Evolutionary conservation across 2,797 vertebrate species (phyloP), one percentile per base, ranked within the genome.

Genomic region (Eremophila alpestris): DNA sequence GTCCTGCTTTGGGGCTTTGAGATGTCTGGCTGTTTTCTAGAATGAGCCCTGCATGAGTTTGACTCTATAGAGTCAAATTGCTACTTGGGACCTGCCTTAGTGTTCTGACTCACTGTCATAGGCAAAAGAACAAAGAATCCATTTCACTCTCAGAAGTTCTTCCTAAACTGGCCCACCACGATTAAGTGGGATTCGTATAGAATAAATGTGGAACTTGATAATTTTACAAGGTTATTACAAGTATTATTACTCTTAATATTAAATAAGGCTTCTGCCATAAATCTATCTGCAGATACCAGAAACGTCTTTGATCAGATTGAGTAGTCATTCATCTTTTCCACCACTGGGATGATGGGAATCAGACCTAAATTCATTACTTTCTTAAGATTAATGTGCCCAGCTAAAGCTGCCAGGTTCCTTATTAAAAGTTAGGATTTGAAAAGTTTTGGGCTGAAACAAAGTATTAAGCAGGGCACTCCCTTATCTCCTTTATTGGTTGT

Each of bases 361-460:
- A 87, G 77, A 89, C 27, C 75, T 92, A 94, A 95, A 92, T 94
- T 85, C 78, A 86, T 95, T 94, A 83, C 62, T 94, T 95, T 55
- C 51, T 63, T 46, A 87, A 93, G 91, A 96, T 93, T 91, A 89
- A 96, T 62, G 54, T 84, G 79, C 26, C 49, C 55, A 80, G 70
- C 40, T 46, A 84, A 85, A 90, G 77, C 82, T 95, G 91, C 87
- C 84, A 90, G 83, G 71, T 85, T 55, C 38, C 48, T 92, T 79
- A 90, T 96, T 95, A 95, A 85, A 93, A 91, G 55, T 90, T 91
- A 90, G 0, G 3, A 94, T 92, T 94, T 51, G 23, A 71, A 80
- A 80, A 89, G 49, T 43, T 85, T 94, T 89, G 45, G 45, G 60
- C 45, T 12, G 40, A 93, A 90, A 70, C 38, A 73, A 91, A 92